Evolutionary conservation across 2,888 invertebrate species (phyloP).

Genomic region (Drosophila mayaguana): DNA sequence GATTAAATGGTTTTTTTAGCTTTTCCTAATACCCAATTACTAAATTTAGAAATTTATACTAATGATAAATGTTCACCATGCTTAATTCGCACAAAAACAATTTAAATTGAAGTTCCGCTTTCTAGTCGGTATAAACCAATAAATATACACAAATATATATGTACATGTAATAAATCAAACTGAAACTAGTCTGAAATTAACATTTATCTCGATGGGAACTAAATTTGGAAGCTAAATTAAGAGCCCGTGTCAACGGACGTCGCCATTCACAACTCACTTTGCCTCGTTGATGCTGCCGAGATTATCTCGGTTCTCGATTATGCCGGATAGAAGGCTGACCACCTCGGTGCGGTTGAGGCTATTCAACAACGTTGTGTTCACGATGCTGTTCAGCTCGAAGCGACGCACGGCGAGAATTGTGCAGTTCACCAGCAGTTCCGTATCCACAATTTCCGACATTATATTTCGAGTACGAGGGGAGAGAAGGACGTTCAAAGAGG

Average conservation of each 20-base stretch:
- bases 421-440: slow-evolving; percentile 83
- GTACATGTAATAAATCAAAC: too few relatives aligned
- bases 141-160: too few relatives aligned
- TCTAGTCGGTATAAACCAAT: neutral
- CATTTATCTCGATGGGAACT: neutral
- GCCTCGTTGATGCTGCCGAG: slow-evolving; percentile 81
- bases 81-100: neutral
- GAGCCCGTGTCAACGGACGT: too few relatives aligned
- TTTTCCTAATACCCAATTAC: too few relatives aligned
- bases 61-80: too few relatives aligned
- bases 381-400: slow-evolving; percentile 79
- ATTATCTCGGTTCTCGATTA: slow-evolving; percentile 82
- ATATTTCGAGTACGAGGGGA: slow-evolving; percentile 9
- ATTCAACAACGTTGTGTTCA: slow-evolving; percentile 78
- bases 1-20: too few relatives aligned
- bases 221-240: neutral
- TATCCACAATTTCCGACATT: slow-evolving; percentile 84
- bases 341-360: slow-evolving; percentile 83
- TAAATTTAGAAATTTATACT: too few relatives aligned
- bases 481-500: neutral
- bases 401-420: slow-evolving; percentile 84
- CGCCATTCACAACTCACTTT: slow-evolving; percentile 78
- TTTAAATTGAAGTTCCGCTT: neutral
- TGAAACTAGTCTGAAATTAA: neutral
- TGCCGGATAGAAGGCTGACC: slow-evolving; percentile 80